Percentiles rank a stretch among this genome's conserved stretches.
These are phyloP conservation scores for Chinchilla lanigera DNA, from an alignment of 2,113 vertebrate genomes.

Conservation along the genomic window DNA sequence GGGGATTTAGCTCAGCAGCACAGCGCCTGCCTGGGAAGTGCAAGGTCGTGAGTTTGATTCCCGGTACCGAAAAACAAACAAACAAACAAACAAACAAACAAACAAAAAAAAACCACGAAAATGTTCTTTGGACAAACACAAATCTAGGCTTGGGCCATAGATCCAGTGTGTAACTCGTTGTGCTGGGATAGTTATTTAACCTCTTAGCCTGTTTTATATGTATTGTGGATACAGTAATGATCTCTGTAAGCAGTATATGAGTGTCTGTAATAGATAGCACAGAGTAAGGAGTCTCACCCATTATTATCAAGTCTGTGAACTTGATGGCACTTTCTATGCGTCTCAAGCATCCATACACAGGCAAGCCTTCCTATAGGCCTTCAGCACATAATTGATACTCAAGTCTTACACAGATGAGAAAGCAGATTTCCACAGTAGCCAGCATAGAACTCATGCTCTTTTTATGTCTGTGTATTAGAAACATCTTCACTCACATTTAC, in stretches of 20 bases:
- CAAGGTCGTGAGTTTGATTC: too few relatives aligned
- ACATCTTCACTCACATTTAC: background rate
- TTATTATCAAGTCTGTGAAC: background rate
- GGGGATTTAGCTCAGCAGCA: too few relatives aligned
- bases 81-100: too few relatives aligned
- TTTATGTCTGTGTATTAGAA: slow-evolving; percentile 29
- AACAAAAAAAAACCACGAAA: too few relatives aligned
- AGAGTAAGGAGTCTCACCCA: background rate
- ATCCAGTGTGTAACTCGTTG: background rate
- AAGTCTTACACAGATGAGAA: background rate
- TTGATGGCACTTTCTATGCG: background rate
- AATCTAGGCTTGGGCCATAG: background rate
- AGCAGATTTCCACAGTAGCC: background rate
- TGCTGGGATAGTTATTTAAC: background rate
- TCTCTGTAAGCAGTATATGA: background rate
- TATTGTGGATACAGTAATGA: background rate
- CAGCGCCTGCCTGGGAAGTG: too few relatives aligned
- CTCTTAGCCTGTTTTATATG: background rate
- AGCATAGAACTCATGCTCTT: background rate
- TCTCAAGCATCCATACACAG: background rate
- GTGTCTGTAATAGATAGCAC: background rate
- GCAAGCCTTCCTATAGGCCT: background rate
- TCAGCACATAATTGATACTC: background rate
- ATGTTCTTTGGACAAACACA: background rate
- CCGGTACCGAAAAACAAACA: too few relatives aligned